These are phyloP conservation scores for Typhlichthys eigenmanni DNA, from an alignment of 2,797 vertebrate species.

Conservation along the genomic window DNA sequence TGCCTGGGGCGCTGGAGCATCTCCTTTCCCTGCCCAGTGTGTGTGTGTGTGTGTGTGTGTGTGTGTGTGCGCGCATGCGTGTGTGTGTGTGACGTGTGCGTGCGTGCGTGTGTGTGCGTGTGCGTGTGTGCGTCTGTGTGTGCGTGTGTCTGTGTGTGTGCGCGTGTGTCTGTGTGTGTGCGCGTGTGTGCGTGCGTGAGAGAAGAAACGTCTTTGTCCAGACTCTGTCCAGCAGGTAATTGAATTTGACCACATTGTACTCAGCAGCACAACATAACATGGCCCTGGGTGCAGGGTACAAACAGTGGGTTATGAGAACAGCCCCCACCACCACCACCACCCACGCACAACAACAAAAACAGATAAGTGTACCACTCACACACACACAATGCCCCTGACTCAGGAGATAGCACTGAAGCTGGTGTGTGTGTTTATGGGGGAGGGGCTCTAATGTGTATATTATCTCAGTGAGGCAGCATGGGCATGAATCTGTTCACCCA, in stretches of 20 bases:
- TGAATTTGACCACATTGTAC: constrained; percentile 75
- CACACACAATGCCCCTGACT: constrained; percentile 19
- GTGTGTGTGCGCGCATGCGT: too few species aligned
- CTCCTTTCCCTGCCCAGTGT: constrained; percentile 55
- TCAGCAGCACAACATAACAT: constrained; percentile 69
- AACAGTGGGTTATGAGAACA: constrained; percentile 52
- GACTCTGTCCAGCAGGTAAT: constrained; percentile 69
- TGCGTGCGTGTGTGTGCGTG: too few species aligned
- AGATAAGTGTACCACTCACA: constrained; percentile 26
- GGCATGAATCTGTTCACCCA: constrained; percentile 1
- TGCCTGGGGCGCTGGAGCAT: constrained; percentile 35
- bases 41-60: too few species aligned
- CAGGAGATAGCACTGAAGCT: constrained; percentile 10
- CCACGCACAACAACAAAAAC: constrained; percentile 43
- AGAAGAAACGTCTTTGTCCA: constrained; percentile 74
- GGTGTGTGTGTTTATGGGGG: background rate
- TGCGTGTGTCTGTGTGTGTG: too few species aligned
- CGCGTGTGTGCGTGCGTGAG: too few species aligned
- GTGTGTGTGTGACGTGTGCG: too few species aligned
- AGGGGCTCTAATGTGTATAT: background rate
- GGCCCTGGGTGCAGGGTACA: constrained; percentile 63
- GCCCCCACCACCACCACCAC: background rate
- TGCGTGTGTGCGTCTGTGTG: constrained; percentile 10
- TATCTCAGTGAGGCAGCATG: constrained; percentile 3
- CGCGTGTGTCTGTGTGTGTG: too few species aligned